These are phyloP conservation scores for Vombatus ursinus DNA, from an alignment of 2,113 vertebrate species.

Conservation along the genomic window DNA sequence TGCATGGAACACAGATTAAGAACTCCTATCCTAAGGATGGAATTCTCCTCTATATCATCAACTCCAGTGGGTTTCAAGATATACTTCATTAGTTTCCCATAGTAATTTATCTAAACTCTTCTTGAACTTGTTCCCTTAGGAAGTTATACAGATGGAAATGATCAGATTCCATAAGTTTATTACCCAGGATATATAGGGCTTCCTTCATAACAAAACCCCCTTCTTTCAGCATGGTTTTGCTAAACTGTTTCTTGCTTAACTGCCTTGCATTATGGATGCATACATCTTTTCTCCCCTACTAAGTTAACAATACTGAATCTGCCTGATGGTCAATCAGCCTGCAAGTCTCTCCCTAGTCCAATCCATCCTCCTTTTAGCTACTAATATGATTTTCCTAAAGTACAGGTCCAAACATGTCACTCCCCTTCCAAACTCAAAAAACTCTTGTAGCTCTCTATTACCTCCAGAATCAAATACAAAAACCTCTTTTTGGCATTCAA, in stretches of 20 bases:
- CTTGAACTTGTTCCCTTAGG: conserved; percentile 1
- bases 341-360: background rate
- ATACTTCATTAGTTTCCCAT: background rate
- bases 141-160: background rate
- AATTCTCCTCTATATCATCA: background rate
- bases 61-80: background rate
- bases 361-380: background rate
- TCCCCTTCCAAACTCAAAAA: accelerated
- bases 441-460: background rate
- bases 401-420: background rate
- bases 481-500: background rate
- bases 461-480: background rate
- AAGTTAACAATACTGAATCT: background rate
- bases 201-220: background rate
- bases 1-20: background rate
- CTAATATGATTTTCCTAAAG: background rate
- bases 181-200: background rate
- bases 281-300: background rate
- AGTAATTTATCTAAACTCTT: conserved; percentile 3
- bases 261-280: background rate
- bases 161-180: background rate
- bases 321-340: background rate
- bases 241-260: background rate
- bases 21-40: background rate
- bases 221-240: background rate